Evolutionary conservation across 92 coral and sea anemone genomes (phyloP), one percentile per base, ranked within the genome.

Genomic region (Bergia puertoricense): DNA sequence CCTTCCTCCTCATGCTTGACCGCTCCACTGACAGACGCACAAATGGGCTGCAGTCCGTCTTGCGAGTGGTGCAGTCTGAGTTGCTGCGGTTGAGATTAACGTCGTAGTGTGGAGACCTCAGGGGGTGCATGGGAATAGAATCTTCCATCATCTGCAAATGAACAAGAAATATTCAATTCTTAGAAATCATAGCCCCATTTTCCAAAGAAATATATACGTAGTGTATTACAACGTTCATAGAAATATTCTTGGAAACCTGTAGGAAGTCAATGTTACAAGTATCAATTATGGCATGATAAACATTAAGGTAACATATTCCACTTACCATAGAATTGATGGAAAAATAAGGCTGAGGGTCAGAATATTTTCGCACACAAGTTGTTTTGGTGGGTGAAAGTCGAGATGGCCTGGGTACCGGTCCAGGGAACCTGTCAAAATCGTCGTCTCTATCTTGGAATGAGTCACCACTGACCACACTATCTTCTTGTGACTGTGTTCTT

Each of bases 1-100:
- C 92, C 85, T 97, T 97, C 42, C 97, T 79, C 80, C 96, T 91
- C 93, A 95, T 95, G 86, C 98, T 94, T 11, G 97, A 88, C 41
- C 99, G 93, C 66, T 97, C 99, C 68, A 95, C 98, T 3, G 93
- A 95, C 77, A 94, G 93, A 22, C 99, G 88, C 41, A 97, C 95
- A 81, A 97, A 97, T 7, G 98, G 95, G 50, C 92, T 94, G 68
- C 92, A 82, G n/a, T 93, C 98, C 16, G 96, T 95, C 89, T 96
- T 93, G 9, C 98, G 95, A 6, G 99, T 92, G 37, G 99, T 97
- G 81, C 99, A 97, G 89, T 97, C 99, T 11, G 99, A 97, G 93
- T 97, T 97, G 89, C 99, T 97, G 56, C 99, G 96, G 82, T 96
- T 97, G 15, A 97, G 93, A 78, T 94, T 97, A 81, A 97, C 92